These are phyloP conservation scores for Oscheius sp. DNA, from an alignment of 1,140 invertebrate species.

Conservation along the genomic window DNA sequence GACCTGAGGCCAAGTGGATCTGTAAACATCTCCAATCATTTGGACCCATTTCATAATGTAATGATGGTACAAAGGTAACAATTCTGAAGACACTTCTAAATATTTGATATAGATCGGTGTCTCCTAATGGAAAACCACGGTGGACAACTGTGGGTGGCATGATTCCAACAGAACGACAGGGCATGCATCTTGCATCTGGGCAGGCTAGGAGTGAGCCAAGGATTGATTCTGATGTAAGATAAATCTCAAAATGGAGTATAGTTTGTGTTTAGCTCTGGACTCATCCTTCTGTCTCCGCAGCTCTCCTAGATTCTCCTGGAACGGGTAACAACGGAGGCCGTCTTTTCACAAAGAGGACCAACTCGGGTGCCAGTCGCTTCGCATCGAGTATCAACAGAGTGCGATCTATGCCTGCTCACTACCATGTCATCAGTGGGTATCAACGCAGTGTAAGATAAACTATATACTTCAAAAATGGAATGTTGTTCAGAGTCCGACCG, in stretches of 20 bases:
- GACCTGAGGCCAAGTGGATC: conserved; percentile 6
- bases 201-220: conserved; percentile 8
- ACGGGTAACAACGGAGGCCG: conserved; percentile 4
- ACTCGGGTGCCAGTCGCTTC: conserved; percentile 11
- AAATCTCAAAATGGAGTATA: neutral
- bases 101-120: neutral
- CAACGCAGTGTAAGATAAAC: neutral
- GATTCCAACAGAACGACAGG: neutral
- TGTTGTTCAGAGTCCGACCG: neutral
- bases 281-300: conserved; percentile 7
- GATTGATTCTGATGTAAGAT: conserved; percentile 23
- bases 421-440: conserved; percentile 9
- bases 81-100: neutral
- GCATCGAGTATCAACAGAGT: conserved; percentile 34
- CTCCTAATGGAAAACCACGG: conserved; percentile 10
- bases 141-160: conserved; percentile 23
- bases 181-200: neutral
- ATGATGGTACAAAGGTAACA: neutral
- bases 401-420: conserved; percentile 33
- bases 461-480: neutral
- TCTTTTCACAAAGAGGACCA: conserved; percentile 15
- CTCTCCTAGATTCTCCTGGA: neutral
- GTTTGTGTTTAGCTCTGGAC: conserved; percentile 17
- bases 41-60: neutral
- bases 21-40: neutral